Base-by-base conservation (phyloP, 35 echinoderm and acorn worm species). In the Heliocidaris erythrogramma region DNA sequence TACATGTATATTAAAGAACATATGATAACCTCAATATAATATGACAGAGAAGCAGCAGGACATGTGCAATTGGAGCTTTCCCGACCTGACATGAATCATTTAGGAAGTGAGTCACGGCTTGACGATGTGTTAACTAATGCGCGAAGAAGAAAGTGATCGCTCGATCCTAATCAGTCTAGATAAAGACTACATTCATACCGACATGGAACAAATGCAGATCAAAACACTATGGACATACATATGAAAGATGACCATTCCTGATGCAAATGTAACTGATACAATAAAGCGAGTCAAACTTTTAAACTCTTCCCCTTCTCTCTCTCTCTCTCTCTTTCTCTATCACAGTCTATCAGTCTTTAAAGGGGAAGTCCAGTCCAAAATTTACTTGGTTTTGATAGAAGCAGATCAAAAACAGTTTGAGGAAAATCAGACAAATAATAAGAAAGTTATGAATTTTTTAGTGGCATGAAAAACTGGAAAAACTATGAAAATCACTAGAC, bases 41-140 rank as follows among this genome's bases (percentile, higher is more conserved):
- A 18, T 48, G 92, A 32, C 48, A 48, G 92, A 49, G 21, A 52
- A 93, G 30, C 21, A 31, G 56, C 92, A 93, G 48, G 48, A 93
- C 56, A 49, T 30, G 48, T 56, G 56, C 56, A 89, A 89, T 89
- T 89, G 47, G 87, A 89, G 87, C 87, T 78, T 78, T n/a, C 61
- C 65, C 87, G 2, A 13, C 29, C 31, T 2, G 14, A 32, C 87
- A 48, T 89, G 87, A 89, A 89, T 89, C 87, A 89, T 48, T 42
- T 89, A 89, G 87, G 87, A 89, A 89, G 32, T 89, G 87, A 42
- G 11, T 89, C 87, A 89, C 17, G 31, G 87, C 87, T 48, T 89
- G 65, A 78, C n/a, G 65, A 78, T 78, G 65, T 78, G 18, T n/a
- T 78, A 78, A 78, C 65, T 78, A 78, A 27, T 78, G 27, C 65